phyloP scores from a whole-genome alignment of 2,797 vertebrate species.

The Calcarius lapponicus region DNA sequence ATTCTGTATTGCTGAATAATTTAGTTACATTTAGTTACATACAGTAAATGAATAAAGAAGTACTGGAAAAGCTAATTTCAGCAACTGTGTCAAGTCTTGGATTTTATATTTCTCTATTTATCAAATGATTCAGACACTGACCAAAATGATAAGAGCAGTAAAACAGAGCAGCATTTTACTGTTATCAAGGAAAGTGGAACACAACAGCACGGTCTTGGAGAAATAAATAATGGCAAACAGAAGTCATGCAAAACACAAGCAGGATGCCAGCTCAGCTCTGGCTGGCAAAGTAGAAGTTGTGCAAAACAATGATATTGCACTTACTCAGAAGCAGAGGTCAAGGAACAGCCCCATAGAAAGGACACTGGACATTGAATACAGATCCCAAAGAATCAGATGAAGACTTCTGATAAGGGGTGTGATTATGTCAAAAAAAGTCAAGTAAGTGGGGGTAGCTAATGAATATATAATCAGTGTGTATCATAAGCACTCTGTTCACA shows the following conservation, averaged over 20 bases:
- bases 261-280: neutral
- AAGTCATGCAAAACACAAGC: neutral
- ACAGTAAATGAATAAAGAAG: neutral
- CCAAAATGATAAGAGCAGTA: neutral
- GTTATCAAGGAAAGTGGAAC: neutral
- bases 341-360: neutral
- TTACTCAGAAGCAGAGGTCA: neutral
- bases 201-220: neutral
- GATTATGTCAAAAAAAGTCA: neutral
- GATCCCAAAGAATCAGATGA: neutral
- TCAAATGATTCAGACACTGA: neutral
- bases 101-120: neutral
- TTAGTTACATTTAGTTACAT: neutral
- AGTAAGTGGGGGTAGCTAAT: neutral
- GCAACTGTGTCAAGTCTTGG: neutral
- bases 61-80: neutral
- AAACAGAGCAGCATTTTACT: neutral
- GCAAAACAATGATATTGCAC: neutral
- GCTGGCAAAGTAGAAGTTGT: neutral
- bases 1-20: neutral
- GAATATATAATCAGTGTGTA: neutral
- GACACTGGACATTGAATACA: neutral
- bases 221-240: neutral
- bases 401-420: neutral
- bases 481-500: neutral